phyloP scores from a whole-genome alignment of 2,113 vertebrate species.

The Prinia subflava region DNA sequence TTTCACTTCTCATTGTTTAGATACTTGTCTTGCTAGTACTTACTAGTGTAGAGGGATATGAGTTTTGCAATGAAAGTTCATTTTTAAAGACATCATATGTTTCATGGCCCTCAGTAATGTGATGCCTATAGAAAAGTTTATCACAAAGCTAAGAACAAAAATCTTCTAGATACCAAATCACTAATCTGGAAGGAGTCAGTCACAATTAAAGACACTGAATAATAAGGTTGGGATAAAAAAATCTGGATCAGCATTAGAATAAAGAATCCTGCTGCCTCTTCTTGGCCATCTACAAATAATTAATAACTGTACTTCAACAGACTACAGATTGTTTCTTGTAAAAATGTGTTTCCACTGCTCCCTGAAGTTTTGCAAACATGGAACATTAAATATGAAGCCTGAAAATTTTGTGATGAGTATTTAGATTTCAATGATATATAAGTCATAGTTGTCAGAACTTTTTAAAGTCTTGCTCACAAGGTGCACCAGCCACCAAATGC shows the following conservation, averaged over 20 bases:
- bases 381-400: not conserved
- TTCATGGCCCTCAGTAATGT: not conserved
- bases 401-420: not conserved
- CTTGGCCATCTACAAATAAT: not conserved
- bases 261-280: not conserved
- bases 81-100: not conserved
- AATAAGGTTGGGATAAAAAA: not conserved
- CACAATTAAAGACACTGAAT: not conserved
- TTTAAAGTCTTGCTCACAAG: not conserved
- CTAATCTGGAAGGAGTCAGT: not conserved
- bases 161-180: not conserved
- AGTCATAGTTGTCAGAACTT: not conserved
- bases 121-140: not conserved
- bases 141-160: not conserved
- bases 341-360: not conserved
- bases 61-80: not conserved
- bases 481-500: not conserved
- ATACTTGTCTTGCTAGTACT: not conserved
- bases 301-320: not conserved
- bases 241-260: not conserved
- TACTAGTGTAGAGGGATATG: not conserved
- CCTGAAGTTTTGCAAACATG: not conserved
- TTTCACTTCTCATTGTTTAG: not conserved
- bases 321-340: not conserved
- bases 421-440: not conserved